phyloP scores from a whole-genome alignment of 2,797 vertebrate species.

The Clamator glandarius region DNA sequence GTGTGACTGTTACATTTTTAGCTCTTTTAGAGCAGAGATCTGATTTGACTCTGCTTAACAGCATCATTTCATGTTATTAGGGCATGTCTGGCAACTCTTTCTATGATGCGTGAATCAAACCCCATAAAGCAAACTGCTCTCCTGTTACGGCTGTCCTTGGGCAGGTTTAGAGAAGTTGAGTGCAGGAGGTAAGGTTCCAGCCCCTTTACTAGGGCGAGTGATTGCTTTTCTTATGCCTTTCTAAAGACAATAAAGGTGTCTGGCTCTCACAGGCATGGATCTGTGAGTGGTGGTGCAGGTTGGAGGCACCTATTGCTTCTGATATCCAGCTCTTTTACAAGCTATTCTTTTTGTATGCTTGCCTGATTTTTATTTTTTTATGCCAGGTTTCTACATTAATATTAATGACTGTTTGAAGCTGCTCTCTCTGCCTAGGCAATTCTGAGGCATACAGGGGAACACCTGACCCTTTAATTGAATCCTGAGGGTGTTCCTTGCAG shows the following conservation, averaged over 20 bases:
- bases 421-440: background rate
- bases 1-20: background rate
- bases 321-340: background rate
- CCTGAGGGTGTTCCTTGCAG: background rate
- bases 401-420: background rate
- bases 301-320: background rate
- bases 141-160: background rate
- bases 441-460: background rate
- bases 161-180: background rate
- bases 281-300: background rate
- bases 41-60: background rate
- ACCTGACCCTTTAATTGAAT: background rate
- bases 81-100: background rate
- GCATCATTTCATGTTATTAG: background rate
- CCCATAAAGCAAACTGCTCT: background rate
- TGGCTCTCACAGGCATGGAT: background rate
- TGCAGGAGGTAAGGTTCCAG: background rate
- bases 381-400: conserved; percentile 2
- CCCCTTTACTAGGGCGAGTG: background rate
- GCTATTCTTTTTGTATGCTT: background rate
- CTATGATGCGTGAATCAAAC: background rate
- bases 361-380: background rate
- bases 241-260: background rate
- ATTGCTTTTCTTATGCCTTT: background rate
- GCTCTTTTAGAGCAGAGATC: background rate